Evolutionary conservation across 2,113 vertebrate genomes (phyloP).

Genomic region (Oncorhynchus tshawytscha): DNA sequence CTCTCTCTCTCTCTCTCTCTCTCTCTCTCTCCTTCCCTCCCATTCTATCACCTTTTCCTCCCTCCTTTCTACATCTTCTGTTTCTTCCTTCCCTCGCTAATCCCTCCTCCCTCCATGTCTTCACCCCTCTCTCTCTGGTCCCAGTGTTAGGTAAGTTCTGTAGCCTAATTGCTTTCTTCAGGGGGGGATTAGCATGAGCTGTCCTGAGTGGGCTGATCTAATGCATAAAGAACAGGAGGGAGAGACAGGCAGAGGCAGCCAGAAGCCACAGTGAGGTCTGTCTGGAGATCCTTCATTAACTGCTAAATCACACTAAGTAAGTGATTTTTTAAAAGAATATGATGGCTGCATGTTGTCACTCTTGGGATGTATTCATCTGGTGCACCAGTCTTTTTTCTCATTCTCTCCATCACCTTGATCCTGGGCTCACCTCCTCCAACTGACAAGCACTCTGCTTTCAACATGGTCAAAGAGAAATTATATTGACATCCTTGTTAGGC

Average conservation of each 20-base stretch:
- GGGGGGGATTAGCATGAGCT: constrained; percentile 72
- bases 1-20: constrained; percentile 18
- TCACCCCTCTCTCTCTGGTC: constrained; percentile 35
- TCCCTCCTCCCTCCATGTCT: constrained; percentile 3
- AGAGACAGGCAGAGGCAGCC: constrained; percentile 18
- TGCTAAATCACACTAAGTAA: constrained; percentile 37
- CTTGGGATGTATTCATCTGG: not conserved
- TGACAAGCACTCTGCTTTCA: too few relatives aligned
- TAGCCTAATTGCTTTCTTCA: constrained; percentile 74
- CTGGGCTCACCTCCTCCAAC: not conserved
- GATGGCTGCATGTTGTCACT: constrained; percentile 9
- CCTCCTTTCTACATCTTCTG: too few relatives aligned
- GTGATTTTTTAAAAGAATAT: not conserved
- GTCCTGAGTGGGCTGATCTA: constrained; percentile 63
- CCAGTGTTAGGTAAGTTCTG: constrained; percentile 58
- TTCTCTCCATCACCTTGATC: not conserved
- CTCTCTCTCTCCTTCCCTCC: constrained; percentile 12
- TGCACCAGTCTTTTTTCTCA: not conserved
- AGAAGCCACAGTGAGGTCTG: constrained; percentile 41
- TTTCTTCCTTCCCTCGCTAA: too few relatives aligned
- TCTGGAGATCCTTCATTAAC: constrained; percentile 43
- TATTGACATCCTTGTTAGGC: too few relatives aligned
- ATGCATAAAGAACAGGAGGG: constrained; percentile 60
- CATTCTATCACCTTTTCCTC: not conserved
- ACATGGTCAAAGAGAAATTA: too few relatives aligned